phyloP scores from a whole-genome alignment of 1,140 invertebrate species.

The Cepaea nemoralis region DNA sequence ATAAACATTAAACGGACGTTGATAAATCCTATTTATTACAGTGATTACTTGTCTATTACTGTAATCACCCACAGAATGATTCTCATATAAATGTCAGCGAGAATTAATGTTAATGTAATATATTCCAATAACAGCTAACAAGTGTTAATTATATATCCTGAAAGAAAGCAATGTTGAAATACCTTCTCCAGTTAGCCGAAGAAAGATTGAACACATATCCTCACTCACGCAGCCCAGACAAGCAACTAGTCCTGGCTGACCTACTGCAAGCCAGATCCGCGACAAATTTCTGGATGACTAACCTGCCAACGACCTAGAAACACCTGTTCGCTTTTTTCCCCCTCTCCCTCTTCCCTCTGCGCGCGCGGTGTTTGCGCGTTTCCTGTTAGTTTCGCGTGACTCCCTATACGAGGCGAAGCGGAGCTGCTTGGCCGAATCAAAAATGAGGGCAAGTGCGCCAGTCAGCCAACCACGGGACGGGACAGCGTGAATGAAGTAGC shows the following conservation, averaged over 20 bases:
- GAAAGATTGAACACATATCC: not conserved
- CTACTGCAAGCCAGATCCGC: not conserved
- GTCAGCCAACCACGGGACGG: conserved; percentile 14
- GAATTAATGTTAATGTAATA: too few relatives aligned
- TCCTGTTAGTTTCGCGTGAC: not conserved
- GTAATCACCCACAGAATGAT: too few relatives aligned
- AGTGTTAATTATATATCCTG: too few relatives aligned
- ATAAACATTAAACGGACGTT: too few relatives aligned
- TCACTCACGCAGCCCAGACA: not conserved
- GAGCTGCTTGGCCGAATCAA: not conserved
- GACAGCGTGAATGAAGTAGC: conserved; percentile 23
- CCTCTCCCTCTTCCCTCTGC: too few relatives aligned
- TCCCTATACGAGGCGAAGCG: not conserved
- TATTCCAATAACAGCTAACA: too few relatives aligned
- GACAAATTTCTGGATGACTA: conserved; percentile 30
- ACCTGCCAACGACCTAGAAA: conserved; percentile 22
- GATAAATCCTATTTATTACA: too few relatives aligned
- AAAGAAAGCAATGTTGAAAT: too few relatives aligned
- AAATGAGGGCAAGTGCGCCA: not conserved
- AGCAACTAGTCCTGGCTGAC: conserved; percentile 9
- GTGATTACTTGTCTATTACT: too few relatives aligned
- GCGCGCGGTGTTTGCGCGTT: not conserved
- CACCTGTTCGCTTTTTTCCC: conserved; percentile 35
- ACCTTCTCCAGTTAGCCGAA: not conserved
- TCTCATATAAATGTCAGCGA: too few relatives aligned